Evolutionary conservation across 2,113 vertebrate genomes (phyloP).

Genomic region (Anhinga anhinga): DNA sequence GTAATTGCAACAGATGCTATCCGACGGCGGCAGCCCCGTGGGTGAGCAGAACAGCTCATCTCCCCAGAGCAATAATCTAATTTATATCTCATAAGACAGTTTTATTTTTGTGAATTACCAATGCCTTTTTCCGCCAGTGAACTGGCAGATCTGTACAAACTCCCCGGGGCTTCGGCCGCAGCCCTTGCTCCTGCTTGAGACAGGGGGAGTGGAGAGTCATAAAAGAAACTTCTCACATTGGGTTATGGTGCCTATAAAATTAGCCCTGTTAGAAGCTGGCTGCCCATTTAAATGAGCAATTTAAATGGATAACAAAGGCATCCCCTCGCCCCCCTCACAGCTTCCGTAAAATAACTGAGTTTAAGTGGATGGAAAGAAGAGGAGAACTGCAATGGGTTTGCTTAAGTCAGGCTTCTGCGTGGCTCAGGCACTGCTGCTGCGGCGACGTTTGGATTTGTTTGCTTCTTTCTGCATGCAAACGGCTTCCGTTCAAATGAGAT

Average conservation of each 20-base stretch:
- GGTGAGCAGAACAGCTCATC: background rate
- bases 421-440: background rate
- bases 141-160: background rate
- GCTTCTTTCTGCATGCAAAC: background rate
- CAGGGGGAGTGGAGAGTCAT: background rate
- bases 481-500: background rate
- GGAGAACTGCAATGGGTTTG: background rate
- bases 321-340: background rate
- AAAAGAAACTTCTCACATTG: background rate
- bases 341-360: background rate
- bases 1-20: constrained; percentile 18
- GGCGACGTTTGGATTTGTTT: background rate
- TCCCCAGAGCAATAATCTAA: background rate
- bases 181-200: background rate
- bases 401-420: accelerated
- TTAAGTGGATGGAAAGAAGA: background rate
- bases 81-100: constrained; percentile 45
- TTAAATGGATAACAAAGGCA: background rate
- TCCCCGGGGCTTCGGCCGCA: background rate
- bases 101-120: constrained; percentile 28
- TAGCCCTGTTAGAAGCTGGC: background rate
- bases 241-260: constrained; percentile 55
- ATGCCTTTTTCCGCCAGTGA: background rate
- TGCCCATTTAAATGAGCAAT: background rate
- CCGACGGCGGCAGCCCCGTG: background rate